Evolutionary conservation across 2,797 vertebrate genomes (phyloP), one percentile per base, ranked within the genome.

Genomic region (Tolypeutes matacus): DNA sequence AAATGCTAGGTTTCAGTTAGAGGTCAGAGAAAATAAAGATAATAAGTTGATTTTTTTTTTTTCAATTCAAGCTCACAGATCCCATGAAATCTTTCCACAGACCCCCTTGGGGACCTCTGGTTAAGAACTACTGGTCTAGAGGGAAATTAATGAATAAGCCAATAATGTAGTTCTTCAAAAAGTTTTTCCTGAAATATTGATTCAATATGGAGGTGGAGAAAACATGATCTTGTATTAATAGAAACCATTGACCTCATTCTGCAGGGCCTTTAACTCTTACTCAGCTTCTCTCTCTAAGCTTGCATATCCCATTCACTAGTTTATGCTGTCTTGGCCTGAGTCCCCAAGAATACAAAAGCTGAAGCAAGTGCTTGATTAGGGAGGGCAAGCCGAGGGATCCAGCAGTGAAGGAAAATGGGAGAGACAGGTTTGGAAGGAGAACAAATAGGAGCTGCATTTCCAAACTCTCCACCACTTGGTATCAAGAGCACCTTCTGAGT

Each of bases 371-470:
- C 34, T 2, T 23, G 18, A 21, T 72, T 15, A 72, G 23, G 31
- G 23, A 73, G 23, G 36, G 51, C 29, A 73, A 65, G 56, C 10
- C 5, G 1, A 0, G 17, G 25, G 34, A 77, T 7, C 11, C 31
- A 81, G 15, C 15, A 77, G 18, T 5, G 72, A 10, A 2, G 36
- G 25, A 17, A 21, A 36, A 7, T 5, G 20, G 60, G 34, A 56
- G 27, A 58, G 13, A 34, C 1, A 3, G 4, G 36, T 2, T 56
- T 6, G 3, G 0, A 0, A 15, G 29, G 2, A 39, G 46, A 49
- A 64, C 23, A 25, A 34, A 51, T 1, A 31, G 42, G 27, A 81
- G 42, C 84, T 3, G 36, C 18, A 5, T 56, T 69, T n/a, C 64
- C 64, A 73, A n/a, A 49, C 2, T 21, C 29, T 29, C 83, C 5